Percentiles rank a stretch among this genome's conserved stretches.
These are phyloP conservation scores for Strix aluco DNA, from an alignment of 2,113 vertebrate genomes.

Conservation along the genomic window DNA sequence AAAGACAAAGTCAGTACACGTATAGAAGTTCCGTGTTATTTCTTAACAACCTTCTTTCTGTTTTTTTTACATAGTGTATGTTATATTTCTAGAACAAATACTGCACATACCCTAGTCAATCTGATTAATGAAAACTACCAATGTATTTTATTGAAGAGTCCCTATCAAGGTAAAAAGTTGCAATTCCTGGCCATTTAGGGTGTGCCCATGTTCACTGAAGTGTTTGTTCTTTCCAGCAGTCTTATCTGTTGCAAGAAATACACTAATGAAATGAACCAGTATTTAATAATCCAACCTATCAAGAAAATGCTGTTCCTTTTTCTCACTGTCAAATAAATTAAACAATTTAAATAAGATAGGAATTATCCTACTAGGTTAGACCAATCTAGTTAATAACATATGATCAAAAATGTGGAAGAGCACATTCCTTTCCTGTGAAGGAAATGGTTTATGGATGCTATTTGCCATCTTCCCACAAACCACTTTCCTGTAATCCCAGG, in stretches of 20 bases:
- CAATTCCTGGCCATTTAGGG: not conserved
- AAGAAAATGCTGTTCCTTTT: not conserved
- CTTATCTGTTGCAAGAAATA: not conserved
- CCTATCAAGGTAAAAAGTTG: not conserved
- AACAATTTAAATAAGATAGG: not conserved
- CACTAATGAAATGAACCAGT: not conserved
- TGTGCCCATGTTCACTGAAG: not conserved
- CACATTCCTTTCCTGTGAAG: not conserved
- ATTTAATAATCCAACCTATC: not conserved
- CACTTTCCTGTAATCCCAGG: not conserved
- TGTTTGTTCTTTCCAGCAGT: not conserved
- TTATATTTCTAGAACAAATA: not conserved
- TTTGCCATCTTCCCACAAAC: not conserved
- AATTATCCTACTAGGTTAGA: not conserved
- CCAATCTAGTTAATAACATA: not conserved
- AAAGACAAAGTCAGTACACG: not conserved
- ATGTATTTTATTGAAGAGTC: not conserved
- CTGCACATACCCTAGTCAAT: not conserved
- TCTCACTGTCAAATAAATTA: not conserved
- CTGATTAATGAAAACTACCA: not conserved
- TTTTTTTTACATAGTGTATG: not conserved
- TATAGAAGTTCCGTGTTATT: not conserved
- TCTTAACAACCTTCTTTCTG: not conserved
- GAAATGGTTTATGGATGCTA: not conserved
- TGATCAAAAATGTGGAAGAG: not conserved